phyloP scores from a whole-genome alignment of 2,888 invertebrate species.

The Serripes groenlandicus region DNA sequence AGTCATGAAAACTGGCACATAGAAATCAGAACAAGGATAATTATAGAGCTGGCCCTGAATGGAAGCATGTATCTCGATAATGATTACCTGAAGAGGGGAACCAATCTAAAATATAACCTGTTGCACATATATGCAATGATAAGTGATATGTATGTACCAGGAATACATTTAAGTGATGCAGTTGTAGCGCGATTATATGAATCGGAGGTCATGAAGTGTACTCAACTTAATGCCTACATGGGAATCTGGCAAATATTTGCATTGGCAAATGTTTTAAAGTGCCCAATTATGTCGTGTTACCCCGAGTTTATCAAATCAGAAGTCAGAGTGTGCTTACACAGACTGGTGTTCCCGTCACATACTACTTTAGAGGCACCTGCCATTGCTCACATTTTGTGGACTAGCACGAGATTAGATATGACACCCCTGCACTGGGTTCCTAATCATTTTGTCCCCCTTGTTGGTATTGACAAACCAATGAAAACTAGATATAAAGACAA shows the following conservation, averaged over 20 bases:
- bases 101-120: neutral
- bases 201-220: neutral
- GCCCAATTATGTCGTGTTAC: constrained; percentile 4
- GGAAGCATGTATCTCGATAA: neutral
- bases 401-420: neutral
- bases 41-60: constrained; percentile 16
- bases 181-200: neutral
- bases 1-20: neutral
- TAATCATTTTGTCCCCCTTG: constrained; percentile 1
- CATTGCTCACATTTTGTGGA: constrained; percentile 1
- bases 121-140: neutral
- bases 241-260: constrained; percentile 17
- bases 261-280: neutral
- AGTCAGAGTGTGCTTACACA: neutral
- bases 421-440: constrained; percentile 9
- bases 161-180: neutral
- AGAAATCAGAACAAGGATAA: constrained; percentile 6
- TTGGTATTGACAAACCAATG: no score
- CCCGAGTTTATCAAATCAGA: constrained; percentile 3
- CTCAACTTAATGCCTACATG: constrained; percentile 1
- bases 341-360: neutral
- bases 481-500: no score
- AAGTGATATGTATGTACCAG: neutral
- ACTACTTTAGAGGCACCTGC: neutral
- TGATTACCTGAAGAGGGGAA: constrained; percentile 6